Percentiles rank a stretch among this genome's conserved stretches.
Conservation (phyloP, 2,113 vertebrate genomes). For the Zapornia atra region DNA sequence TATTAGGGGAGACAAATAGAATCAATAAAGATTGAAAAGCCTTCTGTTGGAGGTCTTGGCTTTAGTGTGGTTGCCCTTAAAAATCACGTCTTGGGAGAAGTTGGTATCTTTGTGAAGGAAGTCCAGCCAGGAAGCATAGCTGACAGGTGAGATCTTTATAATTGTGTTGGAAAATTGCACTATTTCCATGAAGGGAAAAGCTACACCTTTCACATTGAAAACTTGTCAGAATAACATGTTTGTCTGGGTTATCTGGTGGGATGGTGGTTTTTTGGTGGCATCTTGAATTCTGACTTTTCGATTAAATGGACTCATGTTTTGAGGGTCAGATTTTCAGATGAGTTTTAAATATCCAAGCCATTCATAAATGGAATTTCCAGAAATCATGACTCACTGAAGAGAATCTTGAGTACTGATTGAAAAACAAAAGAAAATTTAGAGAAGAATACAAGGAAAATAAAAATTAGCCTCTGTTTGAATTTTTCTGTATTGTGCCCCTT, state of each 20-base stretch:
- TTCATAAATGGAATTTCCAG: conserved; percentile 55
- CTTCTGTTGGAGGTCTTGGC: conserved; percentile 87
- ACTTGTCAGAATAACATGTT: neutral
- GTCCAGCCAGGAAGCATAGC: conserved; percentile 90
- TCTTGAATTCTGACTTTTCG: conserved; percentile 18
- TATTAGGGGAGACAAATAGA: conserved; percentile 86
- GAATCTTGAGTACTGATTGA: conserved; percentile 13
- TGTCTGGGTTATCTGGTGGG: conserved; percentile 4
- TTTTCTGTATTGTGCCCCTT: neutral
- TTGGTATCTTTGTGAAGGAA: conserved; percentile 89
- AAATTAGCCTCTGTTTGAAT: neutral
- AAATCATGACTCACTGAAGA: conserved; percentile 34
- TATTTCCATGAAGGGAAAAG: neutral
- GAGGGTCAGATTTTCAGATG: conserved; percentile 44
- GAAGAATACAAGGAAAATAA: neutral
- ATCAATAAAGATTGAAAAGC: conserved; percentile 85
- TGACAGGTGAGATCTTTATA: conserved; percentile 82
- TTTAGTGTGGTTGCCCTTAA: conserved; percentile 93
- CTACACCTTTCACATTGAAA: neutral
- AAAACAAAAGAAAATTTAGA: conserved; percentile 26
- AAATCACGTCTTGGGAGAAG: conserved; percentile 77
- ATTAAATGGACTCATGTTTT: neutral
- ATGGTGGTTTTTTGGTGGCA: neutral
- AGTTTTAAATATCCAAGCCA: neutral
- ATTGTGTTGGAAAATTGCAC: neutral